These are phyloP conservation scores for Pentamera pediparva DNA, from an alignment of 53 echinoderm and acorn worm genomes.

Conservation along the genomic window DNA sequence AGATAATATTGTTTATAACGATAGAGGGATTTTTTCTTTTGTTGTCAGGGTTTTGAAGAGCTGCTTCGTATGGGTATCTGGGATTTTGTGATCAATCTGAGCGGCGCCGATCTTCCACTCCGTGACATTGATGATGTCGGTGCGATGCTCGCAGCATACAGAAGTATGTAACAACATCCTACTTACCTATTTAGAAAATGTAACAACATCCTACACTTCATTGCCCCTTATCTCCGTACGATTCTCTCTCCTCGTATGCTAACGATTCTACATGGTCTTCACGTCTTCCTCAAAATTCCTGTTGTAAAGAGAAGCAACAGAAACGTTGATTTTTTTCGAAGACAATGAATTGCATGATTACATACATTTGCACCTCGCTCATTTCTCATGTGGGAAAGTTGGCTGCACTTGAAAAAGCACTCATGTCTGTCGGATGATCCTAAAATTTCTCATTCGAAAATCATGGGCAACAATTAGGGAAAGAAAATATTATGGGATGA, in stretches of 20 bases:
- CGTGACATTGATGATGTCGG: constrained; percentile 90
- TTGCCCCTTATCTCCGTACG: not conserved
- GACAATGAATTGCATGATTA: no score
- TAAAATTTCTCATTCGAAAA: no score
- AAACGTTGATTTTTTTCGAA: not conserved
- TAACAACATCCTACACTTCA: not conserved
- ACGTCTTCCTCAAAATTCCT: not conserved
- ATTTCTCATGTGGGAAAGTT: no score
- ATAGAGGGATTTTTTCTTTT: not conserved
- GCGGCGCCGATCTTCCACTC: constrained; percentile 88
- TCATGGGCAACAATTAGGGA: no score
- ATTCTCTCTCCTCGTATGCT: not conserved
- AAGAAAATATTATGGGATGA: no score
- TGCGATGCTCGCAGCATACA: constrained; percentile 75
- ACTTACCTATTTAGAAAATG: no score
- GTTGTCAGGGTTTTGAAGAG: constrained; percentile 94
- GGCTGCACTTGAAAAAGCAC: no score
- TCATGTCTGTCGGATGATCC: no score
- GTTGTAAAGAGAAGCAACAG: not conserved
- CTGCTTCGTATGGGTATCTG: constrained; percentile 87
- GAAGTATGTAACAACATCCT: constrained; percentile 67
- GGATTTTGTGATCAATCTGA: constrained; percentile 96
- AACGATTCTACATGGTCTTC: not conserved
- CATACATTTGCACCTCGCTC: no score
- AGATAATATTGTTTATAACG: no score